phyloP scores from a whole-genome alignment of 2,888 invertebrate genomes.

The Orchesellides sinensis region DNA sequence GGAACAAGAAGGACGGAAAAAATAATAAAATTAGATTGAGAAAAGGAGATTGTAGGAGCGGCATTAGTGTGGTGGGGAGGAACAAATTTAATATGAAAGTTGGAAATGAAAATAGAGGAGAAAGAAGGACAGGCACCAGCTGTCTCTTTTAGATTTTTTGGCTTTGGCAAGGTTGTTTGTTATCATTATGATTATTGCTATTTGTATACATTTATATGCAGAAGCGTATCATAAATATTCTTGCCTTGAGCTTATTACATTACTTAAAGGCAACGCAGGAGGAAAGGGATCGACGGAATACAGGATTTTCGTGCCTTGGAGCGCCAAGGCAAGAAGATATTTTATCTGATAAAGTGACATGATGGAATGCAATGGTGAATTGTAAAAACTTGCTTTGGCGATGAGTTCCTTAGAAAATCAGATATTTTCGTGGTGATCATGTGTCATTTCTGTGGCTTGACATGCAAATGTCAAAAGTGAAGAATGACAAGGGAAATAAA shows the following conservation, averaged over 20 bases:
- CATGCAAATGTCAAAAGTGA: conserved; percentile 17
- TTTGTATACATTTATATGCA: conserved; percentile 35
- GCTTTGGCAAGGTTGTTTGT: conserved; percentile 37
- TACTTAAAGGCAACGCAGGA: too few relatives aligned
- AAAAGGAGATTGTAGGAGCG: not conserved
- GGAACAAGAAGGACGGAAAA: not conserved
- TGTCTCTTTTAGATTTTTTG: conserved; percentile 9
- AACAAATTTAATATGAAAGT: not conserved
- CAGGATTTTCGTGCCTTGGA: not conserved
- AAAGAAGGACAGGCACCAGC: conserved; percentile 20
- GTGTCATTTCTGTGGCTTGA: not conserved
- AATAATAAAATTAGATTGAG: not conserved
- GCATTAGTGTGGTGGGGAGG: not conserved
- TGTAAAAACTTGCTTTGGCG: conserved; percentile 11
- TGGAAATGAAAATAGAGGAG: not conserved
- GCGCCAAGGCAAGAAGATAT: not conserved
- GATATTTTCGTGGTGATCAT: not conserved
- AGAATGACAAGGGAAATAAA: conserved; percentile 5
- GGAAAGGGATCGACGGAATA: too few relatives aligned
- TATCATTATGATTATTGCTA: conserved; percentile 40
- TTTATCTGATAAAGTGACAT: not conserved
- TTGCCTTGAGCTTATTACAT: not conserved
- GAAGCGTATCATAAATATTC: not conserved
- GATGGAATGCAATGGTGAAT: not conserved
- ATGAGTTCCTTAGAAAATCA: conserved; percentile 3